Evolutionary conservation across 2,888 invertebrate species (phyloP).

Genomic region (Nemotelus nigrinus): DNA sequence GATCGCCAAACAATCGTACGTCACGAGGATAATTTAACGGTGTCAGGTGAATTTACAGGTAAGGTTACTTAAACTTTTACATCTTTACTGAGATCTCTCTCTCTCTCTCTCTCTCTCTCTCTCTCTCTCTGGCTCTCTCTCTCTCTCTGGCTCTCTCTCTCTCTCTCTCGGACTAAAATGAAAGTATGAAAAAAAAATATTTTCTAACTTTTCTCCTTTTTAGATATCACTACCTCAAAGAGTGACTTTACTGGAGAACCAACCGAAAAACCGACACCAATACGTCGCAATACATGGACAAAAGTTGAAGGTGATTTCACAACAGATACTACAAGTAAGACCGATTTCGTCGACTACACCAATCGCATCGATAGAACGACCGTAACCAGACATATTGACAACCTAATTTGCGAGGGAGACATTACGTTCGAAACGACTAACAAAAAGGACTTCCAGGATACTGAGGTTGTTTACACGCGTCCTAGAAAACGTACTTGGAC

Average conservation of each 20-base stretch:
- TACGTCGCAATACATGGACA: constrained; percentile 80
- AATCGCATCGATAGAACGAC: constrained; percentile 70
- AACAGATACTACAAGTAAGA: constrained; percentile 74
- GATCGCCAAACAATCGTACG: constrained; percentile 65
- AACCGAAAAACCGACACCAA: constrained; percentile 71
- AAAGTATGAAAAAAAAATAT: constrained; percentile 19
- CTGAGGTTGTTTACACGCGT: constrained; percentile 68
- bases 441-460: constrained; percentile 72
- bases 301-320: constrained; percentile 79
- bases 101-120: too few relatives aligned
- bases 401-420: constrained; percentile 75
- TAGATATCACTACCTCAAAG: constrained; percentile 77
- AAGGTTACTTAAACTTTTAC: constrained; percentile 54
- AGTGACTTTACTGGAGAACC: constrained; percentile 76
- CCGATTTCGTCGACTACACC: constrained; percentile 74
- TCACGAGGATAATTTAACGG: constrained; percentile 71
- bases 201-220: constrained; percentile 54
- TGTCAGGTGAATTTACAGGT: constrained; percentile 76
- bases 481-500: constrained; percentile 73
- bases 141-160: too few relatives aligned
- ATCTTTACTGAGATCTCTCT: neutral
- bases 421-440: constrained; percentile 75
- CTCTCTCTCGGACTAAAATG: neutral
- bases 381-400: constrained; percentile 71
- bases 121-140: neutral